phyloP scores from a whole-genome alignment of 2,888 invertebrate species.

The Latrodectus elegans region DNA sequence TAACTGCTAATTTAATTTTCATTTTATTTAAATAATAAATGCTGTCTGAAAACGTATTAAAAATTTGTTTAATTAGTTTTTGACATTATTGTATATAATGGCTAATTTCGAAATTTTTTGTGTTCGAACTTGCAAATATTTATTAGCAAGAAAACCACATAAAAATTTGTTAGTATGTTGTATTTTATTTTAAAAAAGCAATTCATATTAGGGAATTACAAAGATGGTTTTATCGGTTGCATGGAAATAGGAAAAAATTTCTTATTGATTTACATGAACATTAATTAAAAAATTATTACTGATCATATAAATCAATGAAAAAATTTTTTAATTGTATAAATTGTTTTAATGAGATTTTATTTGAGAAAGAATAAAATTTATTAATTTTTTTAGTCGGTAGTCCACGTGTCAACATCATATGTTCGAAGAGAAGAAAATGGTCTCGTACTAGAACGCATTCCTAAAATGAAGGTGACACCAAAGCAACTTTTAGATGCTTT shows the following conservation, averaged over 20 bases:
- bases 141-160: too few relatives aligned
- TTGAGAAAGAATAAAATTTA: background rate
- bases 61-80: too few relatives aligned
- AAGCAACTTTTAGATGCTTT: constrained; percentile 46
- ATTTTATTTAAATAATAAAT: too few relatives aligned
- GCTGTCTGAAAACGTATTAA: too few relatives aligned
- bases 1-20: too few relatives aligned
- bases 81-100: too few relatives aligned
- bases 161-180: too few relatives aligned
- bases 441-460: constrained; percentile 40
- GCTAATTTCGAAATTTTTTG: too few relatives aligned
- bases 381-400: constrained; percentile 34
- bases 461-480: constrained; percentile 24
- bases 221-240: too few relatives aligned
- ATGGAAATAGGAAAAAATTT: background rate
- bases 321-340: background rate
- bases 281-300: background rate
- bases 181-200: too few relatives aligned
- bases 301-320: background rate
- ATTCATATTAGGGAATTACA: too few relatives aligned
- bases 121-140: too few relatives aligned
- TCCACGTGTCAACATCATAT: constrained; percentile 57
- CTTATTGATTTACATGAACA: background rate
- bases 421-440: constrained; percentile 34
- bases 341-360: background rate